Conservation (phyloP, 1,140 invertebrate species). For the Bathynomus jamesi region DNA sequence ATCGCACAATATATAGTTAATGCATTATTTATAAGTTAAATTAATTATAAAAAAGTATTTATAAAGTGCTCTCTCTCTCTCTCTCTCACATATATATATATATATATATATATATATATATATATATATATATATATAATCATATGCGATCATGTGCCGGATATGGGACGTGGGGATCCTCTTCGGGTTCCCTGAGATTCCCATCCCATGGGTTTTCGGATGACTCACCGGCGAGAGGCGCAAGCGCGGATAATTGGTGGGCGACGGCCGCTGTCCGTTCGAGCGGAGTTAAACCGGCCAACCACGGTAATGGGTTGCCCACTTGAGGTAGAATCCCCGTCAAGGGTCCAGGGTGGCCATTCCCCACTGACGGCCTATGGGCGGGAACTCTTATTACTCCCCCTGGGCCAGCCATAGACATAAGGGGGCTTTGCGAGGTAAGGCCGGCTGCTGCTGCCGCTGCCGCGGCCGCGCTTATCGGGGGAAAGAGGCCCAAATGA, state of each 20-base stretch:
- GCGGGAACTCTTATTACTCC: slow-evolving; percentile 35
- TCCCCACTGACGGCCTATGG: slow-evolving; percentile 30
- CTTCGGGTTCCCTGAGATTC: too few species aligned
- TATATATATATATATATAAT: too few species aligned
- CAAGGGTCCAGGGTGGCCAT: slow-evolving; percentile 9
- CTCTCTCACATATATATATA: too few species aligned
- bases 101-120: too few species aligned
- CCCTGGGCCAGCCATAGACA: slow-evolving; percentile 24
- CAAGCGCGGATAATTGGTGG: slow-evolving; percentile 31
- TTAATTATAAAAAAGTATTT: too few species aligned
- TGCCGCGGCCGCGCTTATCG: slow-evolving; percentile 22
- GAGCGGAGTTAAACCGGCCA: slow-evolving; percentile 33
- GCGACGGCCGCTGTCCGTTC: slow-evolving; percentile 35
- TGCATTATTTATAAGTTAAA: too few species aligned
- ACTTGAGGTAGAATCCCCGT: slow-evolving; percentile 23
- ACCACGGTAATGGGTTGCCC: slow-evolving; percentile 28
- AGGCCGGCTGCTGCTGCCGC: slow-evolving; percentile 26
- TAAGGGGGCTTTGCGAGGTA: slow-evolving; percentile 16
- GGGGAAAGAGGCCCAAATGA: slow-evolving; percentile 22
- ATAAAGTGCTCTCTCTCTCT: too few species aligned
- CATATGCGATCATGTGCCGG: too few species aligned
- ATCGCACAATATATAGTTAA: too few species aligned
- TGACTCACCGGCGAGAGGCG: slow-evolving; percentile 30
- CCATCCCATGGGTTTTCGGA: too few species aligned
- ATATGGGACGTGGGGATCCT: too few species aligned